A percentile compares a stretch with the other conserved stretches of the same genome.
Evolutionary conservation across 2,888 invertebrate species (phyloP).

Genomic region (Plagodis pulveraria): DNA sequence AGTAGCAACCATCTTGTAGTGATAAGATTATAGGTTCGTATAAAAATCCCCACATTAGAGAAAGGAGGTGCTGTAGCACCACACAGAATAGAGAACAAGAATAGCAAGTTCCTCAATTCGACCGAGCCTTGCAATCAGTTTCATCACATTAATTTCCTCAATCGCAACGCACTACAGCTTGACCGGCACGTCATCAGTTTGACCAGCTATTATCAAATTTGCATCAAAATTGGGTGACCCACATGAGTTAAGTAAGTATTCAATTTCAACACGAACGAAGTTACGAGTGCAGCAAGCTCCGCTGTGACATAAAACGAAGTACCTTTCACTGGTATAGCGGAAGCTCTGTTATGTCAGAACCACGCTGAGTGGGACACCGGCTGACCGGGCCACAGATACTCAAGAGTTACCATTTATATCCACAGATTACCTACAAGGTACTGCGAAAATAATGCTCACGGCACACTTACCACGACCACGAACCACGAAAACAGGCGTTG

Average conservation of each 20-base stretch:
- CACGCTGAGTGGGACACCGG: slow-evolving; percentile 72
- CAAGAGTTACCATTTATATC: slow-evolving; percentile 1
- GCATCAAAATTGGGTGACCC: slow-evolving; percentile 25
- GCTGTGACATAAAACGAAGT: slow-evolving; percentile 43
- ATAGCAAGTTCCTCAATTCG: no score
- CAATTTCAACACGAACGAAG: slow-evolving; percentile 25
- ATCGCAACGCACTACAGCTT: no score
- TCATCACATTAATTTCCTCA: no score
- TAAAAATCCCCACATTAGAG: no score
- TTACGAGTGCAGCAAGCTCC: slow-evolving; percentile 42
- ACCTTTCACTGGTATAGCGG: slow-evolving; percentile 73
- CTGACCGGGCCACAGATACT: slow-evolving; percentile 59
- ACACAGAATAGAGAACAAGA: no score
- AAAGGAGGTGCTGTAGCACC: no score
- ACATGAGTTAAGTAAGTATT: slow-evolving; percentile 23
- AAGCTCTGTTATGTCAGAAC: slow-evolving; percentile 78
- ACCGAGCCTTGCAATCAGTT: no score
- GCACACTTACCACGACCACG: slow-evolving; percentile 80
- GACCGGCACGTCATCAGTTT: not conserved
- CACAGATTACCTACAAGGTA: slow-evolving; percentile 16
- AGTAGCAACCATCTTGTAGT: no score
- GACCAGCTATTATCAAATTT: slow-evolving; percentile 13
- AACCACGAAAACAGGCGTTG: slow-evolving; percentile 79
- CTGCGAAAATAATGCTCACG: slow-evolving; percentile 42
- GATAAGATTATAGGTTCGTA: no score